phyloP scores from a whole-genome alignment of 1,140 invertebrate species.

The Arion vulgaris region DNA sequence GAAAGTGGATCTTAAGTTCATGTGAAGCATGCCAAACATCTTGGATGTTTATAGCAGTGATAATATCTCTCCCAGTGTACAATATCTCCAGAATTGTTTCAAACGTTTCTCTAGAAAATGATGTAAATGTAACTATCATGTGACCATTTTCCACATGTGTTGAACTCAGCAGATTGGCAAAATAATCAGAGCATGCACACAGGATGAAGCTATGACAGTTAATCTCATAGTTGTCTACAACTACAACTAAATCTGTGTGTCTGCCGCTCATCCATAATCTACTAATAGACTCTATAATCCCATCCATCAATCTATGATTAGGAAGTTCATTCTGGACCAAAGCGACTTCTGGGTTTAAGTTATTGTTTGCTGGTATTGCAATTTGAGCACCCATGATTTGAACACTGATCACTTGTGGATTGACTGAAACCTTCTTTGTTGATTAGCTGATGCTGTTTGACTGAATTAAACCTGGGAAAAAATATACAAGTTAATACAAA shows the following conservation, averaged over 20 bases:
- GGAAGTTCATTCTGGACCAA: not conserved
- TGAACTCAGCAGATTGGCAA: not conserved
- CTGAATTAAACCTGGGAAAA: no score
- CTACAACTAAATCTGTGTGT: not conserved
- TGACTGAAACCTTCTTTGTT: no score
- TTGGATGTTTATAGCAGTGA: not conserved
- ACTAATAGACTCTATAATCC: not conserved
- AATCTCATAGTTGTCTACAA: not conserved
- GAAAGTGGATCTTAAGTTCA: constrained; percentile 15
- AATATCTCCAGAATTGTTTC: constrained; percentile 1
- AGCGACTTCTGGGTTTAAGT: not conserved
- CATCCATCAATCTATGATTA: not conserved
- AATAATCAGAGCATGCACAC: not conserved
- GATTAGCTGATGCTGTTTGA: no score
- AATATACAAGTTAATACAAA: no score
- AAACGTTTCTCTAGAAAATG: not conserved
- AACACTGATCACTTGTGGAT: no score
- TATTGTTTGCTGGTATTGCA: no score
- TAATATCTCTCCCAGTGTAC: constrained; percentile 2
- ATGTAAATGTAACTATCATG: not conserved
- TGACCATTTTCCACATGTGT: not conserved
- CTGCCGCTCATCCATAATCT: not conserved
- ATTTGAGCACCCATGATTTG: no score
- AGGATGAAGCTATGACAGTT: not conserved
- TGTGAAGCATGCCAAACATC: constrained; percentile 17